Percentiles rank a stretch among this genome's conserved stretches.
Conservation (phyloP, 2,888 invertebrate species). For the Chironomus tentans region DNA sequence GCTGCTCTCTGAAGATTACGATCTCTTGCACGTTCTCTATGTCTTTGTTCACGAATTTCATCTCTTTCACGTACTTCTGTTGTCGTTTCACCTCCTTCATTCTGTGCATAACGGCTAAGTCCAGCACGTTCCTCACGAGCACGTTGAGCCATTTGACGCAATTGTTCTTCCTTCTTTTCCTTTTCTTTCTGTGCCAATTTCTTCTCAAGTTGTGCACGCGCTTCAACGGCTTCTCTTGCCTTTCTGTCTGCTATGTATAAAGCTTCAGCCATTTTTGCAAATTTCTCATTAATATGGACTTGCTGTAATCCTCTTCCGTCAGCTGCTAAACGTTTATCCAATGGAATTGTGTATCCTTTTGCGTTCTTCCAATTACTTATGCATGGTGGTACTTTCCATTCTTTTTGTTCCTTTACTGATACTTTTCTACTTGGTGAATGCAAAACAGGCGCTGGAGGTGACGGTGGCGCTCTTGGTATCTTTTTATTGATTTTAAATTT, state of each 20-base stretch:
- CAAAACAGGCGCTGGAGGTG: constrained; percentile 96
- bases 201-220: constrained; percentile 89
- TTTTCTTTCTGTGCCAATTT: constrained; percentile 96
- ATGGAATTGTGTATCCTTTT: constrained; percentile 92
- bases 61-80: constrained; percentile 63
- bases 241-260: constrained; percentile 96
- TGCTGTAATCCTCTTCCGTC: constrained; percentile 96
- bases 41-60: constrained; percentile 75
- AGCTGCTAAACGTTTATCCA: constrained; percentile 96
- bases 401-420: constrained; percentile 96
- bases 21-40: constrained; percentile 85
- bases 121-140: constrained; percentile 94
- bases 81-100: constrained; percentile 39
- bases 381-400: constrained; percentile 98
- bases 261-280: constrained; percentile 95
- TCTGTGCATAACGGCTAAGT: constrained; percentile 34
- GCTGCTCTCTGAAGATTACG: constrained; percentile 88
- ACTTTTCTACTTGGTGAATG: constrained; percentile 97
- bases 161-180: constrained; percentile 92
- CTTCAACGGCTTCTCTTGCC: constrained; percentile 95
- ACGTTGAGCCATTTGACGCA: constrained; percentile 85
- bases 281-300: constrained; percentile 97
- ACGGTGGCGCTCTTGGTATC: constrained; percentile 96
- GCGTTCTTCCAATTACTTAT: constrained; percentile 99
- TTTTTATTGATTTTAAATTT: constrained; percentile 98